Base-by-base conservation (phyloP, 2,888 invertebrate genomes). In the Spialia ferax region DNA sequence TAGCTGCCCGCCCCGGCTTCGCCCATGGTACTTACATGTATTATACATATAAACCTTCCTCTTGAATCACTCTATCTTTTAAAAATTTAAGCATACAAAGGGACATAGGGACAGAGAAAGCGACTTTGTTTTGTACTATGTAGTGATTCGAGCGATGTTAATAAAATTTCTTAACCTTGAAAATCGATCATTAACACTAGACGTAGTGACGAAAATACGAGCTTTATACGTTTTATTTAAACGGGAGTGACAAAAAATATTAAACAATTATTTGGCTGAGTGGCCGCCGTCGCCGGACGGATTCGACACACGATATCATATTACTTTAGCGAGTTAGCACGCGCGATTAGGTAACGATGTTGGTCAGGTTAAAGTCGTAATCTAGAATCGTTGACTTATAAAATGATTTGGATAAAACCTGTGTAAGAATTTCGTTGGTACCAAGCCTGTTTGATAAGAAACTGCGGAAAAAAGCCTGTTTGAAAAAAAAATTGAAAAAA, bases 241-340 rank as follows among this genome's bases (percentile, higher is more conserved):
- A 38, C 42, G 26, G 18, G 35, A 42, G 13, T 60, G 59, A 60
- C 38, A 60, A 60, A 59, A 60, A 60, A 45, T 60, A 60, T 29
- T 54, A 60, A 54, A 57, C 60, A 60, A 66, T 60, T 38, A 60
- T 60, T 60, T 66, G 66, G 42, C 60, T 66, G 66, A 66, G 59
- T 59, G 60, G 52, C 29, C 54, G 52, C 42, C 38, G 54, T 60
- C 52, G 59, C 59, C 59, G 52, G 59, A 29, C 38, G 52, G 59
- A 65, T 65, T 65, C 26, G 65, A 65, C 59, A 65, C 65, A 48
- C 65, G 65, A 57, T 65, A 65, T 59, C 50, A 59, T 65, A 59
- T 65, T 65, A 22, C 59, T 59, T 59, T 65, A 38, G 26, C 26
- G 38, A 59, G 48, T 32, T 50, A 65, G 59, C 59, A 65, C 38